These are phyloP conservation scores for Yponomeuta plumbellus DNA, from an alignment of 2,888 invertebrate genomes.

Conservation along the genomic window DNA sequence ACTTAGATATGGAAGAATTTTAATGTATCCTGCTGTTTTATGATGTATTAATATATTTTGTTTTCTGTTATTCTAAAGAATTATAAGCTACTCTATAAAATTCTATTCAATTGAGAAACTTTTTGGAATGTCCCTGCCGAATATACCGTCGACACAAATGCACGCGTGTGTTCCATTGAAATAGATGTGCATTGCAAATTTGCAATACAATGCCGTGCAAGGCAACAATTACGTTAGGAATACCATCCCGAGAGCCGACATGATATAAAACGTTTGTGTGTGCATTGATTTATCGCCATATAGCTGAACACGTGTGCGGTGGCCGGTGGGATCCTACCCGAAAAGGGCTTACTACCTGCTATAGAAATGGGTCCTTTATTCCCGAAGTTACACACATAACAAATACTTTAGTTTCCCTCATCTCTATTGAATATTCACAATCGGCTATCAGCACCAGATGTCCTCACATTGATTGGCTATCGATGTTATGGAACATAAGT, in stretches of 20 bases:
- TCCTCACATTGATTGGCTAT: neutral
- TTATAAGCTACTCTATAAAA: no score
- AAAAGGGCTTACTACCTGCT: constrained; percentile 66
- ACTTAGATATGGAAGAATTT: no score
- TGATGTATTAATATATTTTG: no score
- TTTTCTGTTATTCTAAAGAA: no score
- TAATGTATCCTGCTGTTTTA: no score
- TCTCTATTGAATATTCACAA: constrained; percentile 19
- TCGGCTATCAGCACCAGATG: neutral
- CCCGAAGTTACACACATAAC: constrained; percentile 22
- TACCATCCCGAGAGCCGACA: constrained; percentile 21
- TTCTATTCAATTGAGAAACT: no score
- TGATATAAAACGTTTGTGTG: constrained; percentile 26
- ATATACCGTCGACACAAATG: no score
- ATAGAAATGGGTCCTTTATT: constrained; percentile 41
- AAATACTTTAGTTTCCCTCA: constrained; percentile 13
- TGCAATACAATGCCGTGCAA: no score
- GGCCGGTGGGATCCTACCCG: constrained; percentile 41
- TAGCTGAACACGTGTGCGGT: constrained; percentile 52
- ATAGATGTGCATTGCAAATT: no score
- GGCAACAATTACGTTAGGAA: constrained; percentile 7
- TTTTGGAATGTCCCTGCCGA: no score
- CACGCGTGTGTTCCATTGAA: no score
- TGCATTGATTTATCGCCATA: constrained; percentile 52
- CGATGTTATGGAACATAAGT: neutral